These are phyloP conservation scores for Larimichthys polyactis DNA, from an alignment of 2,113 vertebrate species.

Conservation along the genomic window DNA sequence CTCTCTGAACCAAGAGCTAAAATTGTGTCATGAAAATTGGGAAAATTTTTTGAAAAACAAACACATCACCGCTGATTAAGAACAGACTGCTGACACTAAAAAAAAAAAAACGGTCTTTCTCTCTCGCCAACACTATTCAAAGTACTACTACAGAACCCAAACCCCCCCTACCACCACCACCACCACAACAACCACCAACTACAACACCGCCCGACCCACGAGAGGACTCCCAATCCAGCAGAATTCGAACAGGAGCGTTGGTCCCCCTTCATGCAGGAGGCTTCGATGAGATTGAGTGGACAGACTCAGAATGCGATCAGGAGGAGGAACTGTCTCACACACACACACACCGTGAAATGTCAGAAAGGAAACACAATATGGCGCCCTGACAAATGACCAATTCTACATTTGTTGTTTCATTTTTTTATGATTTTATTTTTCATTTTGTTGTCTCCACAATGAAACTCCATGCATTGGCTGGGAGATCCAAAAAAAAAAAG, in stretches of 20 bases:
- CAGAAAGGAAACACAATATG: constrained; percentile 72
- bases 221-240: constrained; percentile 66
- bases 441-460: constrained; percentile 74
- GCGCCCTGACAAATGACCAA: constrained; percentile 80
- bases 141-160: constrained; percentile 72
- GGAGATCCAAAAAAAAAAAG: constrained; percentile 70
- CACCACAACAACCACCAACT: too few relatives aligned
- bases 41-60: constrained; percentile 60
- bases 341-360: constrained; percentile 64
- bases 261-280: constrained; percentile 61
- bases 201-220: constrained; percentile 8
- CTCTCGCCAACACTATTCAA: constrained; percentile 75
- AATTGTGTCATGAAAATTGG: constrained; percentile 77
- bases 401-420: constrained; percentile 68
- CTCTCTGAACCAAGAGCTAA: constrained; percentile 85
- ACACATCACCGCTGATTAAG: constrained; percentile 66
- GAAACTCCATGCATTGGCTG: constrained; percentile 82
- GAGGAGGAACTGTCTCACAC: constrained; percentile 73
- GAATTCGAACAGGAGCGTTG: constrained; percentile 61
- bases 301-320: constrained; percentile 72
- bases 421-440: constrained; percentile 61
- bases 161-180: constrained; percentile 1
- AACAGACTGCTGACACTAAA: constrained; percentile 79
- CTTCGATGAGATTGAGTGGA: constrained; percentile 72
- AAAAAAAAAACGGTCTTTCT: constrained; percentile 69